Evolutionary conservation across 2,113 vertebrate species (phyloP).

Genomic region (Pholis gunnellus): DNA sequence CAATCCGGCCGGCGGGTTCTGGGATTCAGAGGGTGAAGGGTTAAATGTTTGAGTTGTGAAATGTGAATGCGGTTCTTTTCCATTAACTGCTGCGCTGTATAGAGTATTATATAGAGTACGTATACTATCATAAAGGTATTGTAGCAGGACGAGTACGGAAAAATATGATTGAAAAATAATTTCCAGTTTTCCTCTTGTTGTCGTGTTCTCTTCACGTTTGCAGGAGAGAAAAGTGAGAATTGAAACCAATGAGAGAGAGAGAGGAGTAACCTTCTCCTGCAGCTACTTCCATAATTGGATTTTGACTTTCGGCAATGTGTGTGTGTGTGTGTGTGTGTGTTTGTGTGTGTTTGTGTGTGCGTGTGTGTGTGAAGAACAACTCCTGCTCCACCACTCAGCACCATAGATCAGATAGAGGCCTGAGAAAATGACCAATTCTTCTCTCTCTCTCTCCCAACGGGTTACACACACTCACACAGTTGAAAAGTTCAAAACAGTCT

Average conservation of each 20-base stretch:
- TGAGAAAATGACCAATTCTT: conserved; percentile 66
- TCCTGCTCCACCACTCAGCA: conserved; percentile 22
- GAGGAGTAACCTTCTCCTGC: conserved; percentile 53
- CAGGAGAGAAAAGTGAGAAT: conserved; percentile 8
- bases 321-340: background rate
- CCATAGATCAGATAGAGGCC: conserved; percentile 62
- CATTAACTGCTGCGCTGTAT: no score
- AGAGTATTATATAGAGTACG: no score
- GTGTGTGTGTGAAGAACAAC: background rate
- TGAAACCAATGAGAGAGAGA: conserved; percentile 19
- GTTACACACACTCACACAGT: conserved; percentile 30
- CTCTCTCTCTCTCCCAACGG: conserved; percentile 18
- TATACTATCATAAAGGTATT: no score
- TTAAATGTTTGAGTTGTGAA: no score
- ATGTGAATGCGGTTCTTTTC: no score
- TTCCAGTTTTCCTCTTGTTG: no score
- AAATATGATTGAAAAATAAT: no score
- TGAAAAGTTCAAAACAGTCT: conserved; percentile 58
- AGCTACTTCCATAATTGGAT: conserved; percentile 66
- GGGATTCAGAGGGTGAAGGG: no score
- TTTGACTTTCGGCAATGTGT: conserved; percentile 43
- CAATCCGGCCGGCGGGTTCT: no score
- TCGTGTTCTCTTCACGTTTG: background rate
- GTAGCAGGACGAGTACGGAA: no score
- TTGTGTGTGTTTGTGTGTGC: background rate